phyloP scores from a whole-genome alignment of 2,797 vertebrate genomes.

The Falco columbarius region DNA sequence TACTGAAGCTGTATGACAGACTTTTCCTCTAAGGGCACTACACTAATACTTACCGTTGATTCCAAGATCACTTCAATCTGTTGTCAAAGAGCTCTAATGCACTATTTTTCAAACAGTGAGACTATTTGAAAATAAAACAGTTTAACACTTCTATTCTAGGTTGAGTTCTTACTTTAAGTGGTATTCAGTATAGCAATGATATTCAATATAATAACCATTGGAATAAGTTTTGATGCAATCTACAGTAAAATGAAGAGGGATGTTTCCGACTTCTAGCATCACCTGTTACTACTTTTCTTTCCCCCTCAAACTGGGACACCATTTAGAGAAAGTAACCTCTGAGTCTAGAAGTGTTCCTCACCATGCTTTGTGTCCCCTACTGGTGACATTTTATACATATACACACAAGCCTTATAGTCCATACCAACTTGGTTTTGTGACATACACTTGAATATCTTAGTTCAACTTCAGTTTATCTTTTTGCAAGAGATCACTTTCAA shows the following conservation, averaged over 20 bases:
- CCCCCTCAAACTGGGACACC: rapidly evolving
- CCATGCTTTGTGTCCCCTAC: background rate
- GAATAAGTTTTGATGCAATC: background rate
- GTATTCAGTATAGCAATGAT: background rate
- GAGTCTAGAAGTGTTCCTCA: background rate
- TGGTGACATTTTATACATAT: background rate
- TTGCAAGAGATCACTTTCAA: background rate
- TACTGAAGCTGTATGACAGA: background rate
- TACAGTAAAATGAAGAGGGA: background rate
- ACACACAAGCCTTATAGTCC: background rate
- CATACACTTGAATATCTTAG: background rate
- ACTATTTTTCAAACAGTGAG: background rate
- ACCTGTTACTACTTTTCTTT: background rate
- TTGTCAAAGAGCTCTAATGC: background rate
- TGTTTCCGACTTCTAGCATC: background rate
- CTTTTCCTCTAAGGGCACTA: background rate
- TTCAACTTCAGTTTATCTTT: background rate
- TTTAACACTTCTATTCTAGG: background rate
- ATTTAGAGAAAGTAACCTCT: background rate
- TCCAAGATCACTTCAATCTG: background rate
- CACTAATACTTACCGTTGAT: background rate
- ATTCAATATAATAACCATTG: background rate
- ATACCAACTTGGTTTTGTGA: background rate
- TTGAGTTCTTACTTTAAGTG: background rate
- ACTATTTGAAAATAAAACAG: background rate